A percentile compares a stretch with the other conserved stretches of the same genome.
These are phyloP conservation scores for Ctenicera cuprea DNA, from an alignment of 2,888 invertebrate species.

Conservation along the genomic window DNA sequence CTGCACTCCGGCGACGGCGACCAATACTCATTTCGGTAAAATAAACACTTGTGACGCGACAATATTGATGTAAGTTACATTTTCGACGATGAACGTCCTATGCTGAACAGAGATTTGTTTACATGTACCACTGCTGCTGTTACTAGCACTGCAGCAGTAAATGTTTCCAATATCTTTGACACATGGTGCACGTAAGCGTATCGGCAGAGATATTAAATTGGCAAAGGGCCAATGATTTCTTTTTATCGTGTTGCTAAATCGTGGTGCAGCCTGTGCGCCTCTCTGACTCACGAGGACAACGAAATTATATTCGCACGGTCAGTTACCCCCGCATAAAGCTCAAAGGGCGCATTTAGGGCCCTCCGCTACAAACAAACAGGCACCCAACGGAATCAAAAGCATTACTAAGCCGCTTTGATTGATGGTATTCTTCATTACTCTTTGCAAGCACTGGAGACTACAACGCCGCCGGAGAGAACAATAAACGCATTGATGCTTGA, in stretches of 20 bases:
- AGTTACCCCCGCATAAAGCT: conserved; percentile 67
- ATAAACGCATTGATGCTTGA: conserved; percentile 35
- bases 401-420: conserved; percentile 56
- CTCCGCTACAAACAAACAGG: conserved; percentile 49
- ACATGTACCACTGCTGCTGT: conserved; percentile 21
- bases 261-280: conserved; percentile 47
- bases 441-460: conserved; percentile 25
- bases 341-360: conserved; percentile 56
- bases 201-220: conserved; percentile 56
- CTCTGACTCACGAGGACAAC: conserved; percentile 62
- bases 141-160: conserved; percentile 35
- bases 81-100: conserved; percentile 49
- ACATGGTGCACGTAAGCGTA: conserved; percentile 46
- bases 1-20: conserved; percentile 57
- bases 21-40: conserved; percentile 54
- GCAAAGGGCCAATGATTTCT: conserved; percentile 57
- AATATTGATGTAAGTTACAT: conserved; percentile 57
- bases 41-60: conserved; percentile 58
- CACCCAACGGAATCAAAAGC: conserved; percentile 53
- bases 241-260: conserved; percentile 41
- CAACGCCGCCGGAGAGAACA: conserved; percentile 33
- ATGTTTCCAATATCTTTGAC: conserved; percentile 47
- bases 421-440: conserved; percentile 54
- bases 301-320: conserved; percentile 70
- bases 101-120: conserved; percentile 51